A percentile compares a stretch with the other conserved stretches of the same genome.
Evolutionary conservation across 2,888 invertebrate genomes (phyloP).

Genomic region (Balanococcus diminutus): DNA sequence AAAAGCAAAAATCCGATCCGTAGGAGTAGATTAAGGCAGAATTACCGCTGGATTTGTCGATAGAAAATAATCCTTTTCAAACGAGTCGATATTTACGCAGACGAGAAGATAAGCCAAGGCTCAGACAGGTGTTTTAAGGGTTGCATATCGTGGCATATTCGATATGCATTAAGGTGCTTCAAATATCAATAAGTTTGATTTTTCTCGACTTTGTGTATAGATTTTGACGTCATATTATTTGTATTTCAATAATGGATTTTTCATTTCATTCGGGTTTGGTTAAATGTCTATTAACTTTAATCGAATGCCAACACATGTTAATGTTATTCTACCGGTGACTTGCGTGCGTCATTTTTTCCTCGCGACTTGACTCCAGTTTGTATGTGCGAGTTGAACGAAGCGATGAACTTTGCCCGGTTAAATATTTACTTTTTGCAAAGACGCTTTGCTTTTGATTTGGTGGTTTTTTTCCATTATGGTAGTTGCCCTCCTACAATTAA

Average conservation of each 20-base stretch:
- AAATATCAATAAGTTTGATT: background rate
- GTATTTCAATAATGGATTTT: background rate
- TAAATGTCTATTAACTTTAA: background rate
- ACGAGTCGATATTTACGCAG: background rate
- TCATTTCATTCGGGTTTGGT: background rate
- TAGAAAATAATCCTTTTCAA: background rate
- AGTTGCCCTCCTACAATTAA: slow-evolving; percentile 5
- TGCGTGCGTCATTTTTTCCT: background rate
- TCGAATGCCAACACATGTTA: background rate
- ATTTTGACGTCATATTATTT: background rate
- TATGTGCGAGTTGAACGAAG: background rate
- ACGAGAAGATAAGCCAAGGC: background rate
- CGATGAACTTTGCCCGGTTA: slow-evolving; percentile 16
- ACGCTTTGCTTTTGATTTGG: background rate
- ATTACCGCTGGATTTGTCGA: background rate
- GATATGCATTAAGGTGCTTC: background rate
- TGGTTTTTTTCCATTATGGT: background rate
- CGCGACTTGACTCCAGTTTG: background rate
- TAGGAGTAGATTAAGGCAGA: background rate
- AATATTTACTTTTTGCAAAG: background rate
- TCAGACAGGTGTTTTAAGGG: background rate
- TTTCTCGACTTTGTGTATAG: background rate
- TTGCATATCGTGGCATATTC: background rate
- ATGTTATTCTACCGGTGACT: background rate
- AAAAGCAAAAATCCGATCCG: background rate